phyloP scores from a whole-genome alignment of 2,888 invertebrate species.

The Nomada goodeniana region DNA sequence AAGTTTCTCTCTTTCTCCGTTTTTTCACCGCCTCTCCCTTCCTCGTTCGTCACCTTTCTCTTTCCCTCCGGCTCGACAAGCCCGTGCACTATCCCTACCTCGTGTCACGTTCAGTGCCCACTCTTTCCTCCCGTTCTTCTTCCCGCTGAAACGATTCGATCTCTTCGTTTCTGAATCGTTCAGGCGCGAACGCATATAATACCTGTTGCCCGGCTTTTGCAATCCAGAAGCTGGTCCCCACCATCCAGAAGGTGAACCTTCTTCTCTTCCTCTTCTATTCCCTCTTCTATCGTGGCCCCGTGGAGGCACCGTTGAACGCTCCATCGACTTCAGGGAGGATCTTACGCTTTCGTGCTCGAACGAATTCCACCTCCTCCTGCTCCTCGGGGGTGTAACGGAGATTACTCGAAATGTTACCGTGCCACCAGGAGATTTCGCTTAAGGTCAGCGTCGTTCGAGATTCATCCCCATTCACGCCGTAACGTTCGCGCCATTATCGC shows the following conservation, averaged over 20 bases:
- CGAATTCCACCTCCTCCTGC: constrained; percentile 3
- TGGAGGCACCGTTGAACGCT: background rate
- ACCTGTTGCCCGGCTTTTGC: constrained; percentile 66
- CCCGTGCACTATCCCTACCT: constrained; percentile 35
- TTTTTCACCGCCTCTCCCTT: constrained; percentile 29
- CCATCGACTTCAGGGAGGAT: constrained; percentile 11
- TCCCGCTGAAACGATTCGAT: constrained; percentile 52
- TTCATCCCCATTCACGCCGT: background rate
- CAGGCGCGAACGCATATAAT: constrained; percentile 58
- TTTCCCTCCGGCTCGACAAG: constrained; percentile 11
- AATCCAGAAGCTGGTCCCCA: constrained; percentile 46
- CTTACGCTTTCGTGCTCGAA: background rate
- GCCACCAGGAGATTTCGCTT: constrained; percentile 33
- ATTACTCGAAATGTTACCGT: constrained; percentile 55
- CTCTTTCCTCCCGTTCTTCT: constrained; percentile 46
- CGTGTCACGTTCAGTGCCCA: constrained; percentile 11
- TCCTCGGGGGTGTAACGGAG: background rate
- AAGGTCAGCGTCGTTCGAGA: constrained; percentile 16
- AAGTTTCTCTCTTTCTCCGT: constrained; percentile 32
- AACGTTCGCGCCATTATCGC: background rate
- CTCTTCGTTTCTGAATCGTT: constrained; percentile 63
- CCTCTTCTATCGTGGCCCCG: constrained; percentile 43
- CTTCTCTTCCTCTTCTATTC: no score
- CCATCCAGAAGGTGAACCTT: constrained; percentile 10
- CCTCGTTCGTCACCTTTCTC: constrained; percentile 21